Evolutionary conservation across 1,140 invertebrate species (phyloP), one percentile per base, ranked within the genome.

Genomic region (Acromyrmex heyeri): DNA sequence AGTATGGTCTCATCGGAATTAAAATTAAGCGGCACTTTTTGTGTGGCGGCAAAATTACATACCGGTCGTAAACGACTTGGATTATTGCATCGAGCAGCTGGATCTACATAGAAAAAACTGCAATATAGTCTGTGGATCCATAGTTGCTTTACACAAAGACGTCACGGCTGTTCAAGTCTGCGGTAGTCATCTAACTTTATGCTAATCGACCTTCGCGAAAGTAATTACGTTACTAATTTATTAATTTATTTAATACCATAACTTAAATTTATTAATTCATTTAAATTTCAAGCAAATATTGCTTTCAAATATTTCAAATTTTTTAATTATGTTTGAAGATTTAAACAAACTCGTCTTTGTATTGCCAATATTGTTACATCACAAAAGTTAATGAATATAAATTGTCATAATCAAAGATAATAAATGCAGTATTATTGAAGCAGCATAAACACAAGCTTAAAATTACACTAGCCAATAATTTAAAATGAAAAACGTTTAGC

Each of bases 1-100:
- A 21, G 24, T 21, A 72, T 65, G 73, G 77, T 79, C 65, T 55
- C 34, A 57, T 67, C n/a, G 27, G 65, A 64, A 76, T 77, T 67
- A 21, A 57, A 76, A 73, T 70, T 70, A 69, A 61, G 30, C 62
- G 55, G 48, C 30, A 34, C 16, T 67, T 67, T 69, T 38, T 48
- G 48, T 12, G 7, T 24, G n/a, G 14, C 1, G 30, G 24, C 82
- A 16, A 12, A 48, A 27, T 78, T 34, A 27, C 38, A 18, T 24
- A 16, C 27, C 53, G 14, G 5, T 72, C 55, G 38, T 77, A 85
- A 85, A 87, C 48, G 64, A 62, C 18, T 12, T 62, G 27, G 50
- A 75, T 55, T 87, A 87, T 87, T 76, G 12, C 30, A 12, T n/a
- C 30, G 10, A 16, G 16, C 16, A 38, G 1, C 18, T 38, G 27